A percentile compares a stretch with the other conserved stretches of the same genome.
phyloP scores from a whole-genome alignment of 2,888 invertebrate species.

The Oligia strigilis region DNA sequence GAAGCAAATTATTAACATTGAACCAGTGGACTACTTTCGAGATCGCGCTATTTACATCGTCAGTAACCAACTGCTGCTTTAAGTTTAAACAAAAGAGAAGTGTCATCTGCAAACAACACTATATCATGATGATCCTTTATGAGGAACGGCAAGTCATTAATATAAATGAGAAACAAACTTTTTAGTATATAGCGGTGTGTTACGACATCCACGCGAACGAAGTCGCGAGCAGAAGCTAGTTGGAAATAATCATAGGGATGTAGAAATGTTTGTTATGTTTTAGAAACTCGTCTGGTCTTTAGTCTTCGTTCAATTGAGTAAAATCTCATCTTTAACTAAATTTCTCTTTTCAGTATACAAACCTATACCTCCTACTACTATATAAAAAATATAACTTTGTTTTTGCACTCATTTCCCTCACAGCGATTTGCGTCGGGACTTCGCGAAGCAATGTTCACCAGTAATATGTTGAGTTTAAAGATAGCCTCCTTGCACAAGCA shows the following conservation, averaged over 20 bases:
- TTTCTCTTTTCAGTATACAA: conserved; percentile 19
- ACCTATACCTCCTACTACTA: background rate
- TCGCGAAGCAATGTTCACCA: conserved; percentile 28
- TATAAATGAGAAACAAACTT: no score
- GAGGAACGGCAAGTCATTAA: no score
- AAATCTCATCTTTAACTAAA: conserved; percentile 1
- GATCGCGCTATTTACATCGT: no score
- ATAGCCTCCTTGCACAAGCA: conserved; percentile 19
- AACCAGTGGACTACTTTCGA: no score
- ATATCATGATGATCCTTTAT: no score
- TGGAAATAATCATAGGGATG: background rate
- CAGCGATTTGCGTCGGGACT: conserved; percentile 19
- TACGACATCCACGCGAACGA: background rate
- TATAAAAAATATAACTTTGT: conserved; percentile 22
- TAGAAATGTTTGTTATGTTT: background rate
- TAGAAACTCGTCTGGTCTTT: background rate
- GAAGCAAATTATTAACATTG: no score
- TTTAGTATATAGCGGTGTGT: background rate
- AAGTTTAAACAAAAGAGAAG: no score
- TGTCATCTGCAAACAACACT: no score
- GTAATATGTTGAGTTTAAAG: conserved; percentile 40
- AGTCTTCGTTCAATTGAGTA: background rate
- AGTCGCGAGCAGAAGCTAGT: background rate
- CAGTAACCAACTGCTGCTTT: no score
- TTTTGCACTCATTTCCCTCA: conserved; percentile 28